Conservation (phyloP, 2,113 vertebrate genomes). For the Ovis canadensis region DNA sequence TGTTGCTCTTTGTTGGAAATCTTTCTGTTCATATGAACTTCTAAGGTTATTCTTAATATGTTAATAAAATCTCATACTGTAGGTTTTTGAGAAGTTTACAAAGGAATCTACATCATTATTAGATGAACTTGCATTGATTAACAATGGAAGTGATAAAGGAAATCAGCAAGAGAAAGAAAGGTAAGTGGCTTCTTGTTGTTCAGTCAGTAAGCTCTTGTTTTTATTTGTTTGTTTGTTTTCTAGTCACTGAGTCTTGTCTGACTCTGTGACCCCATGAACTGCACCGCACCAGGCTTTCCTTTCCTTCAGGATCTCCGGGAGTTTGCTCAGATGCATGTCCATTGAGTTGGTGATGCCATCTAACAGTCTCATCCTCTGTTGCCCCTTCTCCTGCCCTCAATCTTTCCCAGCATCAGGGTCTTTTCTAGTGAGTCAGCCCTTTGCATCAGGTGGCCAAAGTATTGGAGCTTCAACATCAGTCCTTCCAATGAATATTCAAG, state of each 20-base stretch:
- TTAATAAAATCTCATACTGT: constrained; percentile 44
- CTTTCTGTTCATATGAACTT: not conserved
- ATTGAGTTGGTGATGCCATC: not conserved
- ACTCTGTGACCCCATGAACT: not conserved
- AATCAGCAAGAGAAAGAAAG: constrained; percentile 91
- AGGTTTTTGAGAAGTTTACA: constrained; percentile 99
- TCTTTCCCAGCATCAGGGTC: not conserved
- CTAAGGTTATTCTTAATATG: not conserved
- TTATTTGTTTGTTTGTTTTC: not conserved
- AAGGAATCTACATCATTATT: constrained; percentile 96
- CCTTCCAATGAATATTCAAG: not conserved
- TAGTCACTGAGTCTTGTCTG: not conserved
- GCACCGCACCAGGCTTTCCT: not conserved
- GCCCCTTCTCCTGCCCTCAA: not conserved
- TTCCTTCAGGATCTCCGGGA: not conserved
- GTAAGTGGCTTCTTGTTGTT: constrained; percentile 72
- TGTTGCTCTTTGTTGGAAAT: not conserved
- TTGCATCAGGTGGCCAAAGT: not conserved
- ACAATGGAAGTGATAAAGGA: constrained; percentile 92
- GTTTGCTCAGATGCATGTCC: not conserved
- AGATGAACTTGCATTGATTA: constrained; percentile 96
- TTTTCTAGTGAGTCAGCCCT: not conserved
- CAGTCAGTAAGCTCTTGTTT: not conserved
- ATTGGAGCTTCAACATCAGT: not conserved
- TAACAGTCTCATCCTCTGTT: not conserved